Conservation (phyloP, 1,140 invertebrate genomes). For the Drosophila parvula region DNA sequence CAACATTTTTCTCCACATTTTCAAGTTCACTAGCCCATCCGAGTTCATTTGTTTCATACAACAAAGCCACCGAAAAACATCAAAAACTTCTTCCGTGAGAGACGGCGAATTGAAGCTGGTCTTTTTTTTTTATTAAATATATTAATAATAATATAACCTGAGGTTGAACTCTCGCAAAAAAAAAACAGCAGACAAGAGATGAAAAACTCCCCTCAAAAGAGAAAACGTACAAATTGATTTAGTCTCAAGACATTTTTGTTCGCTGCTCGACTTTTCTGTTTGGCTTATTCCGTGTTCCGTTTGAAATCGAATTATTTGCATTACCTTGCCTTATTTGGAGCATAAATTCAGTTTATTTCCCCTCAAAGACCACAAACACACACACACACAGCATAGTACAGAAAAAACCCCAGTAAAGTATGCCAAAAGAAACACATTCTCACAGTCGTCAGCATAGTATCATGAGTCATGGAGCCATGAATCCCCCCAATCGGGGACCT, state of each 20-base stretch:
- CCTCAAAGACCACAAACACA: slow-evolving; percentile 23
- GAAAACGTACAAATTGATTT: slow-evolving; percentile 39
- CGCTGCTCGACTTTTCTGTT: slow-evolving; percentile 36
- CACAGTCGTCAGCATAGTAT: slow-evolving; percentile 44
- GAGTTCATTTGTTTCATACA: slow-evolving; percentile 57
- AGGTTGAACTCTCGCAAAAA: slow-evolving; percentile 8
- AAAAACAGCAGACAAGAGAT: slow-evolving; percentile 10
- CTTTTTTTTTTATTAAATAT: background rate
- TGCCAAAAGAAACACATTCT: slow-evolving; percentile 27
- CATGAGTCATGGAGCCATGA: slow-evolving; percentile 23
- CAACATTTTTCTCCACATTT: slow-evolving; percentile 21
- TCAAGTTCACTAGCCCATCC: slow-evolving; percentile 16
- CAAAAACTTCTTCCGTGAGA: slow-evolving; percentile 31
- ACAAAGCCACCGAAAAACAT: slow-evolving; percentile 35
- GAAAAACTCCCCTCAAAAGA: slow-evolving; percentile 12
- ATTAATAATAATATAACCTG: slow-evolving; percentile 2
- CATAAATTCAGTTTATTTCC: slow-evolving; percentile 35
- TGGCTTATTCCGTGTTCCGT: slow-evolving; percentile 45
- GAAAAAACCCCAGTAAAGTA: slow-evolving; percentile 36
- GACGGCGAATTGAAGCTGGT: slow-evolving; percentile 13
- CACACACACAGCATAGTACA: slow-evolving; percentile 30
- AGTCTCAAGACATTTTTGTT: slow-evolving; percentile 24
- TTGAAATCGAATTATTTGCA: slow-evolving; percentile 47
- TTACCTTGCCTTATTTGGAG: slow-evolving; percentile 24
- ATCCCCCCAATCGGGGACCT: slow-evolving; percentile 1